Evolutionary conservation across 2,888 invertebrate species (phyloP).

Genomic region (Tenthredo livida): DNA sequence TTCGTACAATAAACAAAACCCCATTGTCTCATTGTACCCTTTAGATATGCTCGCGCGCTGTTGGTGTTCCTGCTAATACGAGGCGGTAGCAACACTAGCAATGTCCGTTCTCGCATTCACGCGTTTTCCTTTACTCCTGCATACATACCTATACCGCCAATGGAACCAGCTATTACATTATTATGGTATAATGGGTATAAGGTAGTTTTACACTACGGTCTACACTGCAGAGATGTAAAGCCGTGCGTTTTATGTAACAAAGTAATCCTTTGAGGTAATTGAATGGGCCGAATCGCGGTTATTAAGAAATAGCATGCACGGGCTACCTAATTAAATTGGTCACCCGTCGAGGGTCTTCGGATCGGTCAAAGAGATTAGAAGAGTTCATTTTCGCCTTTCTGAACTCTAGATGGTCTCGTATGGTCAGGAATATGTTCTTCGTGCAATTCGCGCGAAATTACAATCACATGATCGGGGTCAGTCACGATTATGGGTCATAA

Average conservation of each 20-base stretch:
- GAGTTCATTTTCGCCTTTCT: no score
- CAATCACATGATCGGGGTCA: no score
- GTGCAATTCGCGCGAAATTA: no score
- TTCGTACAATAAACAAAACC: constrained; percentile 71
- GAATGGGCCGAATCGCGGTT: constrained; percentile 24
- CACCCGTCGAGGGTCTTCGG: constrained; percentile 20
- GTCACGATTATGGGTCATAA: no score
- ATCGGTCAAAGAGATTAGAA: background rate
- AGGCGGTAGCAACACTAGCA: background rate
- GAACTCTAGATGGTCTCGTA: no score
- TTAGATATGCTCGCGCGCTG: constrained; percentile 32
- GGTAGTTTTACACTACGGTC: background rate
- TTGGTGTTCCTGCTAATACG: constrained; percentile 45
- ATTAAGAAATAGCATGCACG: background rate
- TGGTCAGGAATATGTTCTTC: no score
- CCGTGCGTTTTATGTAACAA: background rate
- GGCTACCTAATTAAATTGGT: constrained; percentile 40
- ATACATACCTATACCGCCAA: background rate
- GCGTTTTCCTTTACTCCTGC: constrained; percentile 26
- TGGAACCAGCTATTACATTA: constrained; percentile 39
- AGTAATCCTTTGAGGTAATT: background rate
- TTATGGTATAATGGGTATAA: background rate
- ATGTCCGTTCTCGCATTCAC: background rate
- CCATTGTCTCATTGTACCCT: constrained; percentile 70
- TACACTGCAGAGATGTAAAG: background rate